phyloP scores from a whole-genome alignment of 2,797 vertebrate genomes.

The Platalea minor region DNA sequence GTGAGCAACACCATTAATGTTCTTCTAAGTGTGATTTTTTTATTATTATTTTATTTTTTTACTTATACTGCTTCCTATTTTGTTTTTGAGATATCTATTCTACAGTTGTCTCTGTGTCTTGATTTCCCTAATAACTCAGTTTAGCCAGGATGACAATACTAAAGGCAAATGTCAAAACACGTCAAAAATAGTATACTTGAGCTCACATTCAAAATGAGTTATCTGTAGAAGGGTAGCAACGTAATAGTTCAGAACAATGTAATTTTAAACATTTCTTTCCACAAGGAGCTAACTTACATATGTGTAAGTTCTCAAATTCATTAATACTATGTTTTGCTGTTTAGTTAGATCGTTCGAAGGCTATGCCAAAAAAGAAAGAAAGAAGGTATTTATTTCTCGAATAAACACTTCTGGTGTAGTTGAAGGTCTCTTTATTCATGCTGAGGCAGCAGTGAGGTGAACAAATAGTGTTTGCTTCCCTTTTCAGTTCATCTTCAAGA shows the following conservation, averaged over 20 bases:
- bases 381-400: slow-evolving; percentile 1
- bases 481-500: slow-evolving; percentile 33
- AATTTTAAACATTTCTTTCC: background rate
- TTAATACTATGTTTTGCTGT: background rate
- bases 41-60: background rate
- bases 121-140: background rate
- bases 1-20: background rate
- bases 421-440: slow-evolving; percentile 19
- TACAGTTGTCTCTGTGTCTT: background rate
- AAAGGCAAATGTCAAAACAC: background rate
- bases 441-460: slow-evolving; percentile 17
- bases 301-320: background rate
- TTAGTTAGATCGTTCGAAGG: background rate
- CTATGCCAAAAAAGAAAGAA: slow-evolving; percentile 15
- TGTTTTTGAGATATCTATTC: background rate
- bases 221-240: background rate
- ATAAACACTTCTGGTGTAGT: background rate
- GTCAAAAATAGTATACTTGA: background rate
- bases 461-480: slow-evolving; percentile 39
- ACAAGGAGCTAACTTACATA: background rate
- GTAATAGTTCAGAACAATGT: background rate
- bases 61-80: background rate
- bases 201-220: background rate
- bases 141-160: background rate
- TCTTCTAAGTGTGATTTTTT: background rate